Conservation (phyloP, 2,888 invertebrate genomes). For the Ariolimax columbianus region DNA sequence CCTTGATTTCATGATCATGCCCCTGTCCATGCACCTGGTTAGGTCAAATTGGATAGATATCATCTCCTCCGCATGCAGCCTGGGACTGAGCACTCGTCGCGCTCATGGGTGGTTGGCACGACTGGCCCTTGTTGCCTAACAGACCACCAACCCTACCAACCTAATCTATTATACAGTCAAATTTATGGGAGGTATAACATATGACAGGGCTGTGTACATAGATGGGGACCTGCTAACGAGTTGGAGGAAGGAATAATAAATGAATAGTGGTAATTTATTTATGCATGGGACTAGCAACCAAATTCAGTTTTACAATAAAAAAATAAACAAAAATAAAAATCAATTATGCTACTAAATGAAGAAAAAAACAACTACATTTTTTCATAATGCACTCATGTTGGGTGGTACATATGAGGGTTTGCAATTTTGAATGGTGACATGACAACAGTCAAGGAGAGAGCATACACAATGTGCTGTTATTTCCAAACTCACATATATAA, state of each 20-base stretch:
- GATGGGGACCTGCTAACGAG: not conserved
- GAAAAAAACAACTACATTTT: not conserved
- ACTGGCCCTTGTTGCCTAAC: too few species aligned
- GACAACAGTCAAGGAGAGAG: not conserved
- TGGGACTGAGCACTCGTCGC: too few species aligned
- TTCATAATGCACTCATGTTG: not conserved
- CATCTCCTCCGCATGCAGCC: too few species aligned
- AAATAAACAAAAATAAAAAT: not conserved
- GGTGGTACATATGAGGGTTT: not conserved
- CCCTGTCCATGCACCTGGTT: too few species aligned
- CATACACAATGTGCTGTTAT: constrained; percentile 13
- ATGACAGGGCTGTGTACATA: not conserved
- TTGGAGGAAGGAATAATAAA: not conserved
- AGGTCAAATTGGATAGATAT: too few species aligned
- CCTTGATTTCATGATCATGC: too few species aligned
- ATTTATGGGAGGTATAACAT: not conserved
- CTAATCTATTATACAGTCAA: too few species aligned
- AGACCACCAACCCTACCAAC: too few species aligned
- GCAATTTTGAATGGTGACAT: not conserved
- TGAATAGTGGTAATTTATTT: not conserved
- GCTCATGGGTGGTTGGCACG: too few species aligned
- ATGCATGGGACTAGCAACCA: not conserved
- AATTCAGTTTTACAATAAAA: not conserved
- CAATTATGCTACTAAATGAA: not conserved
- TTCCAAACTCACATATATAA: not conserved